Evolutionary conservation across 2,113 vertebrate species (phyloP), one percentile per base, ranked within the genome.

Genomic region (Ornithorhynchus anatinus): DNA sequence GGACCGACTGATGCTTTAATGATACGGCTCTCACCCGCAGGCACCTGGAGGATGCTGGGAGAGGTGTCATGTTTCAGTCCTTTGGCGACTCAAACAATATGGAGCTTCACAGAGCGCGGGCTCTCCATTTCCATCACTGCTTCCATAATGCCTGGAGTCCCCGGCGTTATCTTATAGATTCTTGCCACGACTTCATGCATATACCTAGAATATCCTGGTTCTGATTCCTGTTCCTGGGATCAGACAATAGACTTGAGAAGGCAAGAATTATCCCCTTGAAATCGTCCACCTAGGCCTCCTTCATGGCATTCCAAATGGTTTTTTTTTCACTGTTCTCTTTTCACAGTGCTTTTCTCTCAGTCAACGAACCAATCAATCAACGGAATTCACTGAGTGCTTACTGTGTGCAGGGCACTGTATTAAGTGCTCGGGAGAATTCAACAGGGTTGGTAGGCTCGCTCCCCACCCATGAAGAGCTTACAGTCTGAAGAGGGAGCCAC

Each of bases 341-440:
- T 51, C 47, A 45, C 11, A 33, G 10, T 58, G 60, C 36, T 68
- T 71, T 72, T 29, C 25, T n/a, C 8, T 50, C 39, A 27, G 72
- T 59, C 60, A 20, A n/a, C 13, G n/a, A 16, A 29, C 33, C 40
- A 44, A 36, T 7, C 70, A 36, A 42, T 38, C 16, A 39, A 51
- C 73, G 27, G 42, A 29, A 39, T 59, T 65, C n/a, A n/a, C 65
- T 51, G 35, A 22, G 33, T 57, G 69, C 45, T 57, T 66, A 50
- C 52, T 33, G 66, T 31, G 33, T 37, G 43, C 5, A 16, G 50
- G 50, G 47, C 56, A 66, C 44, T 64, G 63, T 57, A 29, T 12
- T n/a, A 19, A 11, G 40, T 10, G 35, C 33, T 43, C 39, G 57
- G 4, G 33, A 22, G 45, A 20, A 42, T 8, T 22, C 67, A 31